A percentile compares a stretch with the other conserved stretches of the same genome.
Conservation (phyloP, 2,113 vertebrate genomes). For the Sterna hirundo region DNA sequence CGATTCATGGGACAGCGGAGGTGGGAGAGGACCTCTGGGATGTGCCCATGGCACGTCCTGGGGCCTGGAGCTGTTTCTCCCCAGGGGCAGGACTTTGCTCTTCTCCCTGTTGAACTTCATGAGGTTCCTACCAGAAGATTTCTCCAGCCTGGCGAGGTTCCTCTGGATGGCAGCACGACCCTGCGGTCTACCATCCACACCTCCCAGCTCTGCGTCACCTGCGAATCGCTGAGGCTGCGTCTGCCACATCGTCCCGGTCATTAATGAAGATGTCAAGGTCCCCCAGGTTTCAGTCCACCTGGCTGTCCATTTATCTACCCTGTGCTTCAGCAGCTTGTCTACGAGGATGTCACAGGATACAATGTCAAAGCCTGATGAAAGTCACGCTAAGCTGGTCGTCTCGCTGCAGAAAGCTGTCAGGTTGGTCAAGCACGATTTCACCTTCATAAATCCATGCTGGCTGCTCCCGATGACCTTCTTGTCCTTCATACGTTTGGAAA, state of each 20-base stretch:
- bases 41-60: not conserved
- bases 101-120: not conserved
- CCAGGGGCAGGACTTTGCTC: not conserved
- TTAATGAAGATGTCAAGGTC: not conserved
- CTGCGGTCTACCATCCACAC: rapidly evolving
- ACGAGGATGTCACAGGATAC: not conserved
- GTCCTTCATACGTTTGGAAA: not conserved
- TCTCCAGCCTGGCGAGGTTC: not conserved
- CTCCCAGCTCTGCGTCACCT: not conserved
- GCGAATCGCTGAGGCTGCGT: not conserved
- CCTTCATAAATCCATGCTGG: not conserved
- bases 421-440: not conserved
- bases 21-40: not conserved
- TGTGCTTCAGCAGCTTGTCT: not conserved
- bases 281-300: not conserved
- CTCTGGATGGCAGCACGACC: not conserved
- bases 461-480: not conserved
- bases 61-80: not conserved
- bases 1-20: rapidly evolving
- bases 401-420: not conserved
- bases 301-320: not conserved
- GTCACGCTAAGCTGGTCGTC: not conserved
- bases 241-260: not conserved
- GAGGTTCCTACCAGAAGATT: not conserved
- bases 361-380: not conserved